Evolutionary conservation across 1,140 invertebrate species (phyloP).

Genomic region (Leptestheria dahalacensis): DNA sequence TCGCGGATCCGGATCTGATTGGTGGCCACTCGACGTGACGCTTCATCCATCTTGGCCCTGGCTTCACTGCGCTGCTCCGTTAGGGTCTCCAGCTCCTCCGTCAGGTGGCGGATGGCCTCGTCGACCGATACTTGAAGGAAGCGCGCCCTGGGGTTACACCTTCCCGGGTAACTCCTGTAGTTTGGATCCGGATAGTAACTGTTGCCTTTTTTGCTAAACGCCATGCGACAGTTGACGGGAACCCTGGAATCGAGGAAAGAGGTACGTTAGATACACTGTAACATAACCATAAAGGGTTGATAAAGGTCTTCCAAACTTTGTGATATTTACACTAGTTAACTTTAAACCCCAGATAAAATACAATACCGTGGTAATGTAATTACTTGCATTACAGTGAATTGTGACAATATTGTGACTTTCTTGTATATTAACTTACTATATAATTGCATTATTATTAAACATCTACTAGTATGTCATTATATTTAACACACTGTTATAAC

Average conservation of each 20-base stretch:
- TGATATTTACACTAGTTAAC: no score
- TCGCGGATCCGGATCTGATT: neutral
- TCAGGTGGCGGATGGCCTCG: constrained; percentile 32
- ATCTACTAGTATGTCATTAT: no score
- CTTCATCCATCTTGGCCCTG: neutral
- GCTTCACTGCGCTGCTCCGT: neutral
- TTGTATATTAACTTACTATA: no score
- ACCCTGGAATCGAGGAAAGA: constrained; percentile 32
- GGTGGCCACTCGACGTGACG: neutral
- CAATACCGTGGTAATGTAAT: no score
- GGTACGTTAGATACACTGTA: constrained; percentile 15
- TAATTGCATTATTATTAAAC: no score
- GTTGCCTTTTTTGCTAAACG: constrained; percentile 42
- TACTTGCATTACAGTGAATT: no score
- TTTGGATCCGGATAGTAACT: constrained; percentile 46
- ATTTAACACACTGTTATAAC: no score
- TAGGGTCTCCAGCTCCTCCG: neutral
- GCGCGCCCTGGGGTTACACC: constrained; percentile 24
- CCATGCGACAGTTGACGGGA: constrained; percentile 43
- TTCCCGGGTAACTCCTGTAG: constrained; percentile 45
- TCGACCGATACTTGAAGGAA: constrained; percentile 46
- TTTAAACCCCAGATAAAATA: no score
- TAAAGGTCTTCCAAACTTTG: no score
- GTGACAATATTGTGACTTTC: no score
- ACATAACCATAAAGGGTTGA: no score